Conservation (phyloP, 2,113 vertebrate genomes). For the Gorilla gorilla region DNA sequence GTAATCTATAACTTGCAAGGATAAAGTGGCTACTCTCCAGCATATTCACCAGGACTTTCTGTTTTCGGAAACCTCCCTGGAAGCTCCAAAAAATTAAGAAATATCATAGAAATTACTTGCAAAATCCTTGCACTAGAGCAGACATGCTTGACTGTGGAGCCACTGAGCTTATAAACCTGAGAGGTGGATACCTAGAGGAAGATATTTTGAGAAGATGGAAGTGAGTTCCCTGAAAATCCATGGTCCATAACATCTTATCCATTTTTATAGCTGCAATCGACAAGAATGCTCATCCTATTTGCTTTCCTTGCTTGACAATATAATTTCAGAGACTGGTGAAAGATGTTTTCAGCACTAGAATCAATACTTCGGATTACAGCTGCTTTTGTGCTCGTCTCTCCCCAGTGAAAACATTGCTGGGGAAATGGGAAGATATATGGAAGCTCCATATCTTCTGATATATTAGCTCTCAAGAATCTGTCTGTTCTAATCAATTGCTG, state of each 20-base stretch:
- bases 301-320: constrained; percentile 60
- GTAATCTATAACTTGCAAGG: neutral
- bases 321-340: constrained; percentile 64
- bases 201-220: constrained; percentile 34
- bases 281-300: constrained; percentile 45
- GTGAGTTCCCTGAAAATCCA: constrained; percentile 34
- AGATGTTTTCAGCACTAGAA: constrained; percentile 51
- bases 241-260: neutral
- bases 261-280: constrained; percentile 60
- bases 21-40: neutral
- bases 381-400: neutral
- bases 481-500: constrained; percentile 54
- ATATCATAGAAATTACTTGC: neutral
- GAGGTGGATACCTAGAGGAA: neutral
- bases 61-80: neutral
- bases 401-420: neutral
- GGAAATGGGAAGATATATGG: neutral
- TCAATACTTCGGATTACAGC: constrained; percentile 64
- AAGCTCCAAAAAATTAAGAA: neutral
- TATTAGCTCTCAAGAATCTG: constrained; percentile 6
- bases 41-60: neutral
- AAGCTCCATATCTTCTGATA: neutral
- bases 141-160: neutral
- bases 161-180: neutral
- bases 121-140: neutral